Evolutionary conservation across 2,113 vertebrate species (phyloP), one percentile per base, ranked within the genome.

Genomic region (Embiotoca jacksoni): DNA sequence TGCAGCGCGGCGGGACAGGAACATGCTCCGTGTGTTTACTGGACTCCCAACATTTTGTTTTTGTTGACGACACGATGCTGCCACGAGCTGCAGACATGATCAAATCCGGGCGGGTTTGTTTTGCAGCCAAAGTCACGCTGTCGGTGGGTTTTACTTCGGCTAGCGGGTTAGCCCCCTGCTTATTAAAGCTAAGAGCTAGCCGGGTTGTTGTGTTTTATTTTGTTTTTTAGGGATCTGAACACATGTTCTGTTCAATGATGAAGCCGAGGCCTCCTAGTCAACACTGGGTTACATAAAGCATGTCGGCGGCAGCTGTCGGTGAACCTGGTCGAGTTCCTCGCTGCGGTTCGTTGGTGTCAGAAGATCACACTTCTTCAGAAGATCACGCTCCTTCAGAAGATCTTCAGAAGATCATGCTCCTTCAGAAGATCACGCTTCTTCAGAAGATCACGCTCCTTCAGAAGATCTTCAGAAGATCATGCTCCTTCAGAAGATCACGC

Each of bases 141-240:
- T 68, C 68, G 3, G 5, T 46, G 52, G 36, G 47, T 0, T 78
- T 86, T 49, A 47, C 60, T 67, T 73, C 71, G 57, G 80, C 80
- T 87, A 57, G 66, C 66, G 54, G 64, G 31, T 4, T 73, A 85
- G 86, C 88, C 58, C 63, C 68, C 39, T 71, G 63, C 72, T 80
- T 57, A 15, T 83, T 65, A 59, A 59, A 56, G 89, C 81, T 88
- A 88, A 80, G 36, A 14, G 44, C 64, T n/a, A 76, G 86, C 85
- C 70, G 70, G 64, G 63, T 72, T 82, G 4, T 62, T 79, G 23
- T 23, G 23, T 23, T 23, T 23, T 23, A 23, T 23, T 23, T 23
- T 23, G 23, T 23, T 23, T 23, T 23, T 23, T 23, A 23, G 23
- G 23, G 39, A 81, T 89, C 30, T 80, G 64, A 39, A 39, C 53